phyloP scores from a whole-genome alignment of 2,888 invertebrate genomes.

The Napeogenes sylphis region DNA sequence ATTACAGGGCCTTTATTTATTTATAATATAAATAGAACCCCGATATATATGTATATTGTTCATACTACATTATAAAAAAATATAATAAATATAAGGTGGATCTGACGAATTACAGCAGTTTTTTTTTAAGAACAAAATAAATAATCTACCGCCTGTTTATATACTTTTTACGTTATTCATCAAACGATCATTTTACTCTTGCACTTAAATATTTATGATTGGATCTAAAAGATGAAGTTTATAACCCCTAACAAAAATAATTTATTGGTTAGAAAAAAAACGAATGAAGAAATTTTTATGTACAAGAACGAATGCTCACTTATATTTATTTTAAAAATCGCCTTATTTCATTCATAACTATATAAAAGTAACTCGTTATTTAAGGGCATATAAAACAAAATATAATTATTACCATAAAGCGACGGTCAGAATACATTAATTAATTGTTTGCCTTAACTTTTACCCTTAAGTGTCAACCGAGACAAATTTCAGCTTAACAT shows the following conservation, averaged over 20 bases:
- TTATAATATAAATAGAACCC: too few relatives aligned
- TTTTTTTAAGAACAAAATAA: too few relatives aligned
- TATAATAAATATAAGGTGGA: too few relatives aligned
- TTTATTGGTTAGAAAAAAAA: background rate
- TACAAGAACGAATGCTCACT: too few relatives aligned
- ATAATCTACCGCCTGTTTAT: background rate
- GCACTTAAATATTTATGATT: constrained; percentile 1
- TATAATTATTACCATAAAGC: constrained; percentile 1
- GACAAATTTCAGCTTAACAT: constrained; percentile 18
- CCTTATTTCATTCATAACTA: too few relatives aligned
- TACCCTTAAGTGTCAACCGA: constrained; percentile 8
- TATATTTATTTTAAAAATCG: too few relatives aligned
- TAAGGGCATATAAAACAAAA: background rate
- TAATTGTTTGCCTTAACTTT: constrained; percentile 10
- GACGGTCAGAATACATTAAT: background rate
- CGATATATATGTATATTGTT: background rate
- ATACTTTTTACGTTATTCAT: background rate
- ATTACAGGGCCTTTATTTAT: too few relatives aligned
- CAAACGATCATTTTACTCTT: background rate
- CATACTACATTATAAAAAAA: too few relatives aligned
- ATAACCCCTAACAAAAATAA: background rate
- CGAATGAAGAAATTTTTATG: too few relatives aligned
- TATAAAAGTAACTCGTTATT: too few relatives aligned
- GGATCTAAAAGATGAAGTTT: background rate
- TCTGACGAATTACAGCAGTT: too few relatives aligned